Evolutionary conservation across 2,113 vertebrate species (phyloP).

Genomic region (Ia io): DNA sequence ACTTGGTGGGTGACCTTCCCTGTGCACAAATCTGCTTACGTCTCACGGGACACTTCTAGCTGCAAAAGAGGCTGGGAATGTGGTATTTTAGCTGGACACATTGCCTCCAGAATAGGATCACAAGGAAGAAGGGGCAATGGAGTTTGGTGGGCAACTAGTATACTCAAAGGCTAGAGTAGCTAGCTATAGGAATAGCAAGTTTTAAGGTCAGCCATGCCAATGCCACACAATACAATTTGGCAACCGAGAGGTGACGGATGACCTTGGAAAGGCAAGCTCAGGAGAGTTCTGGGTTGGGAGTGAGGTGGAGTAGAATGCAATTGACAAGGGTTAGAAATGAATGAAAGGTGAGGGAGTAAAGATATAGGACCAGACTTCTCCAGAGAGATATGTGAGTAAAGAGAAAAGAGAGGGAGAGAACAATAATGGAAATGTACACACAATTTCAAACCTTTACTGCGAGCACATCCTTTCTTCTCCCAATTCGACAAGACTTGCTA

Average conservation of each 20-base stretch:
- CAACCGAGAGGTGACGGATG: not conserved
- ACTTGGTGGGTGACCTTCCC: too few species aligned
- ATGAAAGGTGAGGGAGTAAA: not conserved
- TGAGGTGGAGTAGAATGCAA: not conserved
- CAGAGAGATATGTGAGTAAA: not conserved
- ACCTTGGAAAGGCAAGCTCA: not conserved
- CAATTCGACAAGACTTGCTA: not conserved
- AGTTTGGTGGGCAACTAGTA: accelerated
- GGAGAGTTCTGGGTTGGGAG: not conserved
- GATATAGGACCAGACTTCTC: too few species aligned
- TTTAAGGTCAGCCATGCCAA: not conserved
- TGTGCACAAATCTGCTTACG: accelerated
- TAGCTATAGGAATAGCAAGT: not conserved
- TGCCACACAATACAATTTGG: accelerated
- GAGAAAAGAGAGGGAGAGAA: not conserved
- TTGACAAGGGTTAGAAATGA: not conserved
- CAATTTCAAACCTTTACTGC: not conserved
- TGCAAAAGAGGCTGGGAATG: not conserved
- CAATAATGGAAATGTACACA: accelerated
- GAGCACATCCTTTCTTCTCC: not conserved
- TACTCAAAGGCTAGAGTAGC: not conserved
- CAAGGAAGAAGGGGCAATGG: not conserved
- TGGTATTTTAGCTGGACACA: not conserved
- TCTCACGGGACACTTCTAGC: not conserved
- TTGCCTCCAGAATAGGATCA: not conserved